Evolutionary conservation across 1,140 invertebrate species (phyloP).

Genomic region (Arctopsyche grandis): DNA sequence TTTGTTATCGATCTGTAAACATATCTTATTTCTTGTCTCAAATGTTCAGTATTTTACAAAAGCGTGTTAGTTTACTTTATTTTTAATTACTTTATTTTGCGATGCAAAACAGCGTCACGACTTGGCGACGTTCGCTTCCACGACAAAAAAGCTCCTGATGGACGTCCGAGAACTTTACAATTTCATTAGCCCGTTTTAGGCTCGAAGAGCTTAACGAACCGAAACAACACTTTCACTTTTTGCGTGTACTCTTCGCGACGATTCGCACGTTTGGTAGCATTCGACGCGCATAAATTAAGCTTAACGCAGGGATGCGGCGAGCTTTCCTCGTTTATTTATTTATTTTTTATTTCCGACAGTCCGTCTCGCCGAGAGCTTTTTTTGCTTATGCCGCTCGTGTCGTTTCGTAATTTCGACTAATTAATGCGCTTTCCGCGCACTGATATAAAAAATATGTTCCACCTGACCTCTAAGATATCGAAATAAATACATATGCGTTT

Average conservation of each 20-base stretch:
- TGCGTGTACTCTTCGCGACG: background rate
- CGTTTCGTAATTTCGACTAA: conserved; percentile 17
- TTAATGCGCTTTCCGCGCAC: conserved; percentile 9
- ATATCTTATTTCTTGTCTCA: background rate
- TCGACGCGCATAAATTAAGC: conserved; percentile 32
- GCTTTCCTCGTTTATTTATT: background rate
- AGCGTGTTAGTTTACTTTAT: too few relatives aligned
- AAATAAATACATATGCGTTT: too few relatives aligned
- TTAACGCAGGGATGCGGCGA: conserved; percentile 11
- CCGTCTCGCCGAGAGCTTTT: background rate
- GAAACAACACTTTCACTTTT: background rate
- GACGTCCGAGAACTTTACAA: background rate
- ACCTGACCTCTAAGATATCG: background rate
- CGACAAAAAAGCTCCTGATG: background rate
- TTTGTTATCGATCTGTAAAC: too few relatives aligned
- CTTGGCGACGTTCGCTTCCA: background rate
- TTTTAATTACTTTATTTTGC: background rate
- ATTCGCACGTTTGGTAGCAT: background rate
- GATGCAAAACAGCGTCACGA: background rate
- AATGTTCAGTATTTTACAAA: too few relatives aligned
- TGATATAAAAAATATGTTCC: background rate
- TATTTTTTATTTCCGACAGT: background rate
- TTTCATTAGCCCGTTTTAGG: conserved; percentile 36
- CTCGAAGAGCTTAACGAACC: background rate
- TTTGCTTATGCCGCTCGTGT: background rate